Evolutionary conservation across 2,888 invertebrate genomes (phyloP), one percentile per base, ranked within the genome.

Genomic region (Hybos culiciformis): DNA sequence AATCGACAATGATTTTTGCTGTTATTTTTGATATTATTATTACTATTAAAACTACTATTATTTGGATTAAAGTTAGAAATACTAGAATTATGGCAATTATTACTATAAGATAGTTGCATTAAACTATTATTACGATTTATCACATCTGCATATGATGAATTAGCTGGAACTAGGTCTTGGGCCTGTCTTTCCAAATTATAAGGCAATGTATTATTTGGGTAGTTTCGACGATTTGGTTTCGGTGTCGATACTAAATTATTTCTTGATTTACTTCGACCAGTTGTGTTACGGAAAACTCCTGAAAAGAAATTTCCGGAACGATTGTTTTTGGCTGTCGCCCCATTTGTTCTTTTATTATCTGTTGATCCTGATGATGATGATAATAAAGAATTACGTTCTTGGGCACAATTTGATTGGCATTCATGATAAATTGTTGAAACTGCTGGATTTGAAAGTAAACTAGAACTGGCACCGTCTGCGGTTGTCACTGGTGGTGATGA

Each of bases 361-460:
- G 26, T 59, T 15, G 62, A 61, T 23, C 62, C 61, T 19, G 66
- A 51, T 19, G 26, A 60, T 15, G 62, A 61, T 23, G 62, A 62
- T 19, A 66, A 51, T 19, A 65, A 53, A 21, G 65, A 64, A 46
- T 64, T 62, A 2, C 65, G 56, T 46, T 66, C 66, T 18, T 56
- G 59, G 0, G 46, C 41, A 48, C 46, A 52, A 42, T 50, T 48
- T 38, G 46, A 48, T 6, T 39, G 45, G 17, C 54, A 51, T 37
- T 57, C 62, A 47, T 56, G 55, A 26, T 57, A 58, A 29, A 57
- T 54, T 21, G 53, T 51, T 14, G 54, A 45, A 12, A 53, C 58
- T 14, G 55, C 50, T 24, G 45, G 47, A 48, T 50, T 18, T 48
- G 39, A 46, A 46, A 20, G 48, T 48, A 36, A 50, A 39, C 5